Base-by-base conservation (phyloP, 2,113 vertebrate genomes). In the Dipodomys merriami region DNA sequence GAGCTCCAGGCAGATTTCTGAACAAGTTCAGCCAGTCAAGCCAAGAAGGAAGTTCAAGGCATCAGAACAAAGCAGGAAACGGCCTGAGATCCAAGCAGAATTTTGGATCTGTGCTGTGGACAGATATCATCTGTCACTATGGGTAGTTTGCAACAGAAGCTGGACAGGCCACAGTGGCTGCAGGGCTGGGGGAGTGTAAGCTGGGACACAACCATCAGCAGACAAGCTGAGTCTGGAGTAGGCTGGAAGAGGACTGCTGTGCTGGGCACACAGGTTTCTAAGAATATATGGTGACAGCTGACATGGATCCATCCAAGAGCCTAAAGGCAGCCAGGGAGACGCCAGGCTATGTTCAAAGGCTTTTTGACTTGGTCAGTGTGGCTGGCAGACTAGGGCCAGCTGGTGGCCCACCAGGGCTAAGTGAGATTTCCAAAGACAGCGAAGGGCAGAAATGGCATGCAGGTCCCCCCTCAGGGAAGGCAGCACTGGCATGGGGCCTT, bases 351-450 rank as follows among this genome's bases (percentile, higher is more conserved):
- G 30, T 69, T 77, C 19, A 57, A 1, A 91, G 65, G 29, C 39
- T 86, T 93, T 85, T 0, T 73, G 78, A 81, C 89, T 57, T 90
- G 83, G 77, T 53, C 1, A 74, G 46, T 33, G 22, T 0, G 0
- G 68, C 69, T 69, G 74, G 83, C 73, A 88, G 69, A 39, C 39
- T 10, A 29, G 76, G 60, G 73, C 88, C 85, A 89, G 86, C 62
- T 22, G 85, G 91, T n/a, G 0, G 44, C 78, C 39, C 23, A 68
- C 91, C 94, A 88, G 65, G 30, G 2, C 84, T 15, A 29, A 25
- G 74, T 83, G 9, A 22, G 57, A 67, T 27, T 77, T 72, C 68
- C 62, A n/a, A 46, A 85, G 60, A 86, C 27, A 25, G 76, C 91
- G 86, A 86, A 86, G 49, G 82, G n/a, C 57, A 86, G 80, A 6